These are phyloP conservation scores for human DNA, from an alignment of 2,113 vertebrate species.

Conservation along the genomic window DNA sequence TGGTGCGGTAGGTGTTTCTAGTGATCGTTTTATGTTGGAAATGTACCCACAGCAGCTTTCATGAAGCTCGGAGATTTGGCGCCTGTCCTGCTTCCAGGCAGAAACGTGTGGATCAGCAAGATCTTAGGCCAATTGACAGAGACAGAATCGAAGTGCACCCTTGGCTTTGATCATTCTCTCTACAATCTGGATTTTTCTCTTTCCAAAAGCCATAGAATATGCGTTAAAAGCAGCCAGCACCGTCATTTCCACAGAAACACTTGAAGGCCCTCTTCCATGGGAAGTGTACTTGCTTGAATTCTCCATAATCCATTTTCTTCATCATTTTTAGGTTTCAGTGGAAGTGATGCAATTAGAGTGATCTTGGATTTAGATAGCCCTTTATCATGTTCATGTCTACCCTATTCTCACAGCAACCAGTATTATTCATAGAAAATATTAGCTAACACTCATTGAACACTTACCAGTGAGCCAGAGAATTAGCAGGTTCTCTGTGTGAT, in stretches of 20 bases:
- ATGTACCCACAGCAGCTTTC: slow-evolving; percentile 47
- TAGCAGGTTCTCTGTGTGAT: background rate
- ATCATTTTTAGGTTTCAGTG: background rate
- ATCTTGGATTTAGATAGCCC: background rate
- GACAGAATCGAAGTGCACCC: background rate
- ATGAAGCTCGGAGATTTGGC: slow-evolving; percentile 11
- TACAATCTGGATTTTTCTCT: slow-evolving; percentile 52
- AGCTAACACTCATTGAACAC: background rate
- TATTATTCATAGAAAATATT: background rate
- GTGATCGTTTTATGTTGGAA: slow-evolving; percentile 32
- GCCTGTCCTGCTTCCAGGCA: background rate
- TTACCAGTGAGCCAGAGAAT: background rate
- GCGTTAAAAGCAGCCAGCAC: slow-evolving; percentile 31
- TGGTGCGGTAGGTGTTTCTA: slow-evolving; percentile 29
- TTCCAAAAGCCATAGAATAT: slow-evolving; percentile 4
- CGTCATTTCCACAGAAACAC: slow-evolving; percentile 8
- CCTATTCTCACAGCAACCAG: background rate
- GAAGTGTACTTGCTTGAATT: background rate
- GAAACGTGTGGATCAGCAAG: background rate
- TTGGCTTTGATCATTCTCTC: background rate
- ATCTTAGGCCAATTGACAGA: slow-evolving; percentile 45
- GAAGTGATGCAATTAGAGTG: background rate
- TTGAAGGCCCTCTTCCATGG: background rate
- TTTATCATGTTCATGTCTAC: background rate
- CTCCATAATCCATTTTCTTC: background rate